Evolutionary conservation across 1,140 invertebrate species (phyloP), one percentile per base, ranked within the genome.

Genomic region (Chironomus tepperi): DNA sequence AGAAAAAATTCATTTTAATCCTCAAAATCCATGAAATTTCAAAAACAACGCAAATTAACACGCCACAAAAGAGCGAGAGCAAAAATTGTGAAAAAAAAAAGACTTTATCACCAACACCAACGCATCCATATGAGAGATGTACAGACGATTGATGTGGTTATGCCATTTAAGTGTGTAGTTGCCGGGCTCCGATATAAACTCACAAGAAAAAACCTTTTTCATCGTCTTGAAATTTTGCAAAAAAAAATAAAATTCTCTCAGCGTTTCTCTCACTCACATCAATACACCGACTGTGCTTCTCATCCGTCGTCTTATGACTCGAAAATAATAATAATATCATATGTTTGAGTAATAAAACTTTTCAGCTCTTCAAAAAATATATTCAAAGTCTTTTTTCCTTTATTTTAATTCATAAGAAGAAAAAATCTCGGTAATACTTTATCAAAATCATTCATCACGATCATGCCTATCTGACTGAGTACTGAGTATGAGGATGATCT

Each of bases 251-350:
- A 34, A 34, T 34, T 34, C 24, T 34, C 24, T 34, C 24, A 34
- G 24, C 24, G 43, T 47, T n/a, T 9, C 47, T 12, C 12, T 57
- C 12, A 15, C 47, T 12, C 47, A n/a, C 47, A 57, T 34, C 5
- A 34, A 57, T 57, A n/a, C 47, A 12, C 47, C 47, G n/a, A n/a
- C 47, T 10, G 2, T 57, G 47, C n/a, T 57, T 57, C n/a, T 10
- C n/a, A 3, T 12, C 8, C 1, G 47, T 57, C 47, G 47, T n/a
- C 10, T 10, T 12, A 57, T 57, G 10, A 12, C 47, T 57, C 47
- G 47, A 57, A 57, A 57, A 57, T 57, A 57, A 57, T n/a, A 57
- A 57, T 57, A 57, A 57, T 21, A 70, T 70, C 65, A 70, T 15
- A 70, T 70, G 65, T 70, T 70, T 70, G 65, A 18, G 65, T 70